These are phyloP conservation scores for Seladonia tumulorum DNA, from an alignment of 2,888 invertebrate species.

Conservation along the genomic window DNA sequence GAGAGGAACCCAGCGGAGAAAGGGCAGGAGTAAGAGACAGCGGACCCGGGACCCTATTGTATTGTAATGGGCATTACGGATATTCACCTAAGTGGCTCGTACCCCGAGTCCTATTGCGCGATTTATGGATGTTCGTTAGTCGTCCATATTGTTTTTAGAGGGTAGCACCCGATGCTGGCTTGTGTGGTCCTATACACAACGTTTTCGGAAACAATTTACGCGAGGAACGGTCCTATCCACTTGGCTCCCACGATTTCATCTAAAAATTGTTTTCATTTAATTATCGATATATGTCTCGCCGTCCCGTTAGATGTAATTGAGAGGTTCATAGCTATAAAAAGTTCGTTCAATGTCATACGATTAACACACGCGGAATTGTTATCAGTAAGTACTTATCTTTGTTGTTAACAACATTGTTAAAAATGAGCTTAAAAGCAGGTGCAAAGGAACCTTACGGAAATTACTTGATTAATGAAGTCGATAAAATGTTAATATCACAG, in stretches of 20 bases:
- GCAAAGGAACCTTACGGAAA: not conserved
- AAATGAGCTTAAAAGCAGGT: not conserved
- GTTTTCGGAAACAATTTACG: slow-evolving; percentile 19
- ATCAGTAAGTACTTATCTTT: too few species aligned
- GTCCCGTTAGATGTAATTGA: too few species aligned
- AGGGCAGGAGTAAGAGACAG: slow-evolving; percentile 27
- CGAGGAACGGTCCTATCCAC: not conserved
- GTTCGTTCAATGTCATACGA: too few species aligned
- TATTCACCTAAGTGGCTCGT: slow-evolving; percentile 74
- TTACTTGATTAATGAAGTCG: not conserved
- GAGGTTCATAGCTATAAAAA: too few species aligned
- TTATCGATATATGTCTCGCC: too few species aligned
- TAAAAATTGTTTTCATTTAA: not conserved
- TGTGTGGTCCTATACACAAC: not conserved
- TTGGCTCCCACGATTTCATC: not conserved
- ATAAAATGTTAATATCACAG: not conserved
- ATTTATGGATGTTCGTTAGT: slow-evolving; percentile 80
- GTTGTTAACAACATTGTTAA: not conserved
- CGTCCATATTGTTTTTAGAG: slow-evolving; percentile 59
- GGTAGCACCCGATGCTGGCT: not conserved
- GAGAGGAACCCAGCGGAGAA: slow-evolving; percentile 53
- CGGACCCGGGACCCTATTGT: slow-evolving; percentile 76
- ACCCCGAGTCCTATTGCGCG: slow-evolving; percentile 74
- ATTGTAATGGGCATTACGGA: slow-evolving; percentile 81
- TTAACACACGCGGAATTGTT: too few species aligned